phyloP scores from a whole-genome alignment of 2,888 invertebrate genomes.

The Cantharis nigra region DNA sequence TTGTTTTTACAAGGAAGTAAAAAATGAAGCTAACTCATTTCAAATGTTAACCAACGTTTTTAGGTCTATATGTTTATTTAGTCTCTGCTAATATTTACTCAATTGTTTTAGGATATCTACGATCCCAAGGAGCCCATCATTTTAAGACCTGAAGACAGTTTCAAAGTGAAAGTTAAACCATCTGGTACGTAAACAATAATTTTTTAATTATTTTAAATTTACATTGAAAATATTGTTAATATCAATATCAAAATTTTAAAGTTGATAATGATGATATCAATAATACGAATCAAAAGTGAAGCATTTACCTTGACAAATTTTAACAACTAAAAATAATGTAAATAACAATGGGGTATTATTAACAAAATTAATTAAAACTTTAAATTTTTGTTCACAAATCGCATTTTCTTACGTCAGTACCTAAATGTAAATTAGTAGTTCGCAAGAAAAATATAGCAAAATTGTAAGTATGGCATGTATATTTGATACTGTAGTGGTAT shows the following conservation, averaged over 20 bases:
- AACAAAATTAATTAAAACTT: background rate
- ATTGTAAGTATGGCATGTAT: background rate
- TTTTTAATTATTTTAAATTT: no score
- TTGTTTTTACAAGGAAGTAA: no score
- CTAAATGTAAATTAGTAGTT: no score
- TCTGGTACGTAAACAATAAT: conserved; percentile 52
- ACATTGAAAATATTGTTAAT: no score
- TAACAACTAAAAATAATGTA: no score
- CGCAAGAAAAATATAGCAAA: background rate
- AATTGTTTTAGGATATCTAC: conserved; percentile 52
- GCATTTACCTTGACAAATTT: background rate
- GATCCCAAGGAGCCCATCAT: conserved; percentile 49
- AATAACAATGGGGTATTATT: background rate
- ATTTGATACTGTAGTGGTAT: background rate
- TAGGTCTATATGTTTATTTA: background rate
- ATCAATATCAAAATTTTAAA: no score
- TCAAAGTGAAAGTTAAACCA: conserved; percentile 61
- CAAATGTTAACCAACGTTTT: no score
- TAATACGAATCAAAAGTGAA: background rate
- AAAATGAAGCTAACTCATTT: background rate
- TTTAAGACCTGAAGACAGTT: conserved; percentile 47
- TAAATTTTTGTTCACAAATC: background rate
- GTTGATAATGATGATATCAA: no score
- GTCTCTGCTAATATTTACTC: background rate
- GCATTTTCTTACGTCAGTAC: background rate